A percentile compares a stretch with the other conserved stretches of the same genome.
These are phyloP conservation scores for Picus viridis DNA, from an alignment of 2,797 vertebrate genomes.

Conservation along the genomic window DNA sequence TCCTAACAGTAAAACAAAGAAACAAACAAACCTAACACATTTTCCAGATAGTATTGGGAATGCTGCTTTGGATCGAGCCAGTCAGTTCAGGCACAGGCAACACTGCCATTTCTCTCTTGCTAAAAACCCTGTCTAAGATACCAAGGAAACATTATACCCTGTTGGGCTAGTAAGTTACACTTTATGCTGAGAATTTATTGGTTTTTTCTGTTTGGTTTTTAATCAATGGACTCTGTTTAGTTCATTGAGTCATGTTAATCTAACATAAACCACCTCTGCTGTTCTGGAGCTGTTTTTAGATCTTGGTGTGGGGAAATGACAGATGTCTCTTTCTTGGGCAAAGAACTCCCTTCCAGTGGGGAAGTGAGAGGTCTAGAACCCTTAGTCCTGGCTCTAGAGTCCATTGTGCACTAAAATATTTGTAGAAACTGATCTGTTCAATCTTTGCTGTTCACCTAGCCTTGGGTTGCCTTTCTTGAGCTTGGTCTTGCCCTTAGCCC, in stretches of 20 bases:
- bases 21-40: not conserved
- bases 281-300: not conserved
- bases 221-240: not conserved
- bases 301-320: not conserved
- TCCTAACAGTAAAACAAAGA: not conserved
- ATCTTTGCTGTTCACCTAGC: not conserved
- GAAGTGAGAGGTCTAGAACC: not conserved
- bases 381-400: not conserved
- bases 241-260: not conserved
- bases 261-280: not conserved
- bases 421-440: not conserved
- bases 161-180: not conserved
- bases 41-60: not conserved
- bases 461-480: not conserved
- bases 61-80: not conserved
- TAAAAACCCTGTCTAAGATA: not conserved
- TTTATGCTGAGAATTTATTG: not conserved
- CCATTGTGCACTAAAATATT: not conserved
- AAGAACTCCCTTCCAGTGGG: not conserved
- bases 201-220: not conserved
- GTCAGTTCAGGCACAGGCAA: not conserved
- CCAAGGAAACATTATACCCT: not conserved
- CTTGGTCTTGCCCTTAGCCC: not conserved
- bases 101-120: not conserved
- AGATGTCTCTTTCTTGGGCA: not conserved